Conservation (phyloP, 2,113 vertebrate genomes). For the Pseudorectes ferrugineus region DNA sequence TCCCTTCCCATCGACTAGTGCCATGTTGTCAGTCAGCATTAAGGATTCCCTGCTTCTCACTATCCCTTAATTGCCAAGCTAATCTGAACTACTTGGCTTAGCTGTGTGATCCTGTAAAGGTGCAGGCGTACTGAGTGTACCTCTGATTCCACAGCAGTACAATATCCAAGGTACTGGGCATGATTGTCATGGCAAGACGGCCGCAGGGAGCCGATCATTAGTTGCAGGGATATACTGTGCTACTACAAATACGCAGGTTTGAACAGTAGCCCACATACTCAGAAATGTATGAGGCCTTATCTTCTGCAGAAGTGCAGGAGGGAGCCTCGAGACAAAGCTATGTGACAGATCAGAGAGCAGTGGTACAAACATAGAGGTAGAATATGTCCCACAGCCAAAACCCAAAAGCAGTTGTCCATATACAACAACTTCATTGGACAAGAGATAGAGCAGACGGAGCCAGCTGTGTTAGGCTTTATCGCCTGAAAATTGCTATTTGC, state of each 20-base stretch:
- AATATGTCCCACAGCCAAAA: background rate
- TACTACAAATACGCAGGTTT: background rate
- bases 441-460: background rate
- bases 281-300: background rate
- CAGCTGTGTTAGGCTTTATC: background rate
- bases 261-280: background rate
- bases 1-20: background rate
- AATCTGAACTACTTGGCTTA: slow-evolving; percentile 17
- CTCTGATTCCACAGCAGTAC: background rate
- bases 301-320: background rate
- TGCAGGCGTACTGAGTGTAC: background rate
- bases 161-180: background rate
- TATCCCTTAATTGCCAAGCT: slow-evolving; percentile 36
- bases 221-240: background rate
- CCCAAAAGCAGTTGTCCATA: background rate
- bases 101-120: slow-evolving; percentile 2
- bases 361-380: background rate
- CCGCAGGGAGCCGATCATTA: background rate
- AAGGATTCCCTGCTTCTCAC: background rate
- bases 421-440: background rate
- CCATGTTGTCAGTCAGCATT: slow-evolving; percentile 33
- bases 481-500: background rate
- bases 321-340: background rate
- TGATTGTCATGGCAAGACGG: background rate
- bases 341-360: background rate